Conservation (phyloP, 2,113 vertebrate species). For the Cairina moschata region DNA sequence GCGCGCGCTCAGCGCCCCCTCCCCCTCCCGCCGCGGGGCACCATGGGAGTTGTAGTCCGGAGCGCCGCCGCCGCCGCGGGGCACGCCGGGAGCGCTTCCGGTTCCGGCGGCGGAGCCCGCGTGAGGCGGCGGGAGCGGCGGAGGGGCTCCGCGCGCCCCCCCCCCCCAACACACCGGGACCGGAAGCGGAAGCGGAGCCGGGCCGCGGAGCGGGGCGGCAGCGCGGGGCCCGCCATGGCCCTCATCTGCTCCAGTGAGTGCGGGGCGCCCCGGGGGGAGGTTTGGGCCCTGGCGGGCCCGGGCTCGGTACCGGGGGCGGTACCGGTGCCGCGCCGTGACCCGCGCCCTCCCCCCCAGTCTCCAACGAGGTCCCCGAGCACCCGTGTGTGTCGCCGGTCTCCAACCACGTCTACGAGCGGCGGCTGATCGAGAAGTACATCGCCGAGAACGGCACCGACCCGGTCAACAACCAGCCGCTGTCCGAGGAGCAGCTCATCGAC, state of each 20-base stretch:
- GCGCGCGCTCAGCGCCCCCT: too few species aligned
- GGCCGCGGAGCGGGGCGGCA: neutral
- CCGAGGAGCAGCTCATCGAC: constrained; percentile 95
- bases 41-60: neutral
- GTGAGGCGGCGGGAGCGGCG: neutral
- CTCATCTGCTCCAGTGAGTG: constrained; percentile 82
- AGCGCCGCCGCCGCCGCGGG: neutral
- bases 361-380: constrained; percentile 96
- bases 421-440: constrained; percentile 97
- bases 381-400: constrained; percentile 96
- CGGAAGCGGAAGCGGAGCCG: neutral
- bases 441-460: constrained; percentile 97
- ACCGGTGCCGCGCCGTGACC: too few species aligned
- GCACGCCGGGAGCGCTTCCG: neutral
- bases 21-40: neutral
- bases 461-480: constrained; percentile 92
- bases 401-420: constrained; percentile 94
- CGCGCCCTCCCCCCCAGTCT: constrained; percentile 72
- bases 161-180: neutral
- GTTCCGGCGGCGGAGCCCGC: neutral
- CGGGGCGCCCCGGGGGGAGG: neutral
- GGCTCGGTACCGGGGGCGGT: too few species aligned
- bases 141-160: neutral
- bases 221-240: constrained; percentile 66
- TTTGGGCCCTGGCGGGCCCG: too few species aligned